Evolutionary conservation across 2,888 invertebrate genomes (phyloP).

Genomic region (Drosophila tanythrix): DNA sequence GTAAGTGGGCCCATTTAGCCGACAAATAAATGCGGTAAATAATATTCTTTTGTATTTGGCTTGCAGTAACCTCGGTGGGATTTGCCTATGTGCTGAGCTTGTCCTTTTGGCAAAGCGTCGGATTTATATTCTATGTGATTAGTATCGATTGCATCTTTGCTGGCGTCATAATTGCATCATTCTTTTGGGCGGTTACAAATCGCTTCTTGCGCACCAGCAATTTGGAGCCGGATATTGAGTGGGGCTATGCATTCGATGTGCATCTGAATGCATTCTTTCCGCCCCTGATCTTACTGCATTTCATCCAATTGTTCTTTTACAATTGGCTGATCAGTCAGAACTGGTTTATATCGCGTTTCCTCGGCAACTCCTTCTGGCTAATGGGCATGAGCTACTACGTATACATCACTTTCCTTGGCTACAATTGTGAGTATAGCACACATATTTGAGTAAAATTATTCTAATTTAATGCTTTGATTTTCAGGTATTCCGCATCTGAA

Average conservation of each 20-base stretch:
- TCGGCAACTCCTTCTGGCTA: slow-evolving; percentile 97
- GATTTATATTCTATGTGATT: slow-evolving; percentile 95
- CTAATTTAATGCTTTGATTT: slow-evolving; percentile 9
- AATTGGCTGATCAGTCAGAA: slow-evolving; percentile 91
- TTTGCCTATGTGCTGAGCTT: slow-evolving; percentile 93
- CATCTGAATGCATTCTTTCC: slow-evolving; percentile 99
- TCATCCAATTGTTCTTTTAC: slow-evolving; percentile 95
- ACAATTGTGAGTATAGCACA: slow-evolving; percentile 90
- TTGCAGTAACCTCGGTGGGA: slow-evolving; percentile 93
- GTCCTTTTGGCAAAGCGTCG: slow-evolving; percentile 89
- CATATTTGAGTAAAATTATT: background rate
- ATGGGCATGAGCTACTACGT: slow-evolving; percentile 95
- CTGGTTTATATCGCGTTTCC: slow-evolving; percentile 91
- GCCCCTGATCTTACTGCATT: slow-evolving; percentile 96
- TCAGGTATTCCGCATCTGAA: slow-evolving; percentile 94
- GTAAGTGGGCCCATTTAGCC: slow-evolving; percentile 85
- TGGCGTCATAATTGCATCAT: slow-evolving; percentile 93
- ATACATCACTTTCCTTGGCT: slow-evolving; percentile 98
- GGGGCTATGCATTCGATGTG: slow-evolving; percentile 99
- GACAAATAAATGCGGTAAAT: background rate
- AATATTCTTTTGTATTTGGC: background rate
- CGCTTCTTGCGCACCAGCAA: slow-evolving; percentile 82
- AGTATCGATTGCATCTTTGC: slow-evolving; percentile 97
- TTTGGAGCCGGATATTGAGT: slow-evolving; percentile 90
- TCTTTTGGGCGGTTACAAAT: slow-evolving; percentile 91